Conservation (phyloP, 1,140 invertebrate genomes). For the Micrasema longulum region DNA sequence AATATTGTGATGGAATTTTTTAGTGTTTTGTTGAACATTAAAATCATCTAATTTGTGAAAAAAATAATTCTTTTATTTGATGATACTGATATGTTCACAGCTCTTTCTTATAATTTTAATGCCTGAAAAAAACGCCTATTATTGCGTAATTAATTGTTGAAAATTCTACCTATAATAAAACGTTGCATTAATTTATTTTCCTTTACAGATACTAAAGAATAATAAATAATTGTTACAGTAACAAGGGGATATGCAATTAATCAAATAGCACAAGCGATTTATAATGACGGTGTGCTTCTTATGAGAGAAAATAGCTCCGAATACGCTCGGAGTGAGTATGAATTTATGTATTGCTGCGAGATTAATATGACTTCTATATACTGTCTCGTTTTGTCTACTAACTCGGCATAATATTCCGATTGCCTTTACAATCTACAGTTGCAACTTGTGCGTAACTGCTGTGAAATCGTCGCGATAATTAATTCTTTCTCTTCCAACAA, state of each 20-base stretch:
- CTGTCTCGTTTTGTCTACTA: neutral
- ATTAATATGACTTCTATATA: neutral
- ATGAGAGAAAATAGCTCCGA: constrained; percentile 12
- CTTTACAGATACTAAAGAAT: no score
- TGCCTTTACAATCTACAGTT: neutral
- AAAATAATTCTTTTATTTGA: no score
- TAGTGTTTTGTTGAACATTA: no score
- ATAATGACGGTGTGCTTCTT: constrained; percentile 14
- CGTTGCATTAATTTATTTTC: no score
- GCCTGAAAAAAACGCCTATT: no score
- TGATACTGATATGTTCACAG: no score
- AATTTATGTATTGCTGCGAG: neutral
- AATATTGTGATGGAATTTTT: no score
- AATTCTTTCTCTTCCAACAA: constrained; percentile 17
- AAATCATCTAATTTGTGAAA: no score
- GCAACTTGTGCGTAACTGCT: constrained; percentile 1
- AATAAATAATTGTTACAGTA: neutral
- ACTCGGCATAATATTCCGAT: neutral
- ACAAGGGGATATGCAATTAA: constrained; percentile 1
- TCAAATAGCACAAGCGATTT: constrained; percentile 18
- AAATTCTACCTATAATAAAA: no score
- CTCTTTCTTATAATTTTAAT: no score
- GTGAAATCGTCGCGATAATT: constrained; percentile 17
- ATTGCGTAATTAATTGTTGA: no score
- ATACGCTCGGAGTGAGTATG: neutral